Base-by-base conservation (phyloP, 2,113 vertebrate genomes). In the Herpetotheres cachinnans region DNA sequence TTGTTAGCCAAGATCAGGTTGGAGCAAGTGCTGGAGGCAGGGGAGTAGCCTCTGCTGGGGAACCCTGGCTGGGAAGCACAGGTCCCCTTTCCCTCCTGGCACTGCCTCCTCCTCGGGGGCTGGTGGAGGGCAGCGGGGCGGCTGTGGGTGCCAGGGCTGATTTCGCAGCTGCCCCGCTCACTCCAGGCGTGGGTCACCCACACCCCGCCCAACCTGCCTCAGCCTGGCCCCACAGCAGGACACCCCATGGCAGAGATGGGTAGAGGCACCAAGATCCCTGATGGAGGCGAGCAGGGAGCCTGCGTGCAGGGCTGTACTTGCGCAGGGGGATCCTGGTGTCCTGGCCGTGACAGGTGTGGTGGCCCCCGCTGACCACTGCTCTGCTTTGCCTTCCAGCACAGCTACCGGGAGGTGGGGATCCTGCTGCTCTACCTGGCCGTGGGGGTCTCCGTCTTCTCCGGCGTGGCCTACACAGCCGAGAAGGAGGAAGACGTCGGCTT, bases 361-460 rank as follows among this genome's bases (percentile, higher is more conserved):
- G 72, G 19, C 42, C 16, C 59, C 71, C 22, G 0, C 32, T 88
- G 46, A 97, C 55, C 63, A 10, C 69, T 1, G 16, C 70, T 80
- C 67, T 77, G 58, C 96, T 97, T 97, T 97, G 72, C 65, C 82
- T 98, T 99, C 84, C 98, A 99, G 99, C 99, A 99, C 98, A 99
- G 99, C 95, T 99, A 99, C 98, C 98, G 99, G 26, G 99, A 99
- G 95, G 99, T 99, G 73, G 99, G 99, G 50, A 99, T 99, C 94
- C 98, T 99, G 61, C 98, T 99, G 95, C 99, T 99, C 42, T 99
- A 99, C 96, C 98, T 99, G 97, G 99, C 98, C 0, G 99, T 99
- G 54, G 99, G 99, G 2, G 99, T 99, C 87, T 99, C 98, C 0
- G 99, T 99, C 89, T 99, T 99, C 98, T 99, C 99, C 0, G 99